A percentile compares a stretch with the other conserved stretches of the same genome.
Conservation (phyloP, 2,113 vertebrate genomes). For the Lagenorhynchus albirostris region DNA sequence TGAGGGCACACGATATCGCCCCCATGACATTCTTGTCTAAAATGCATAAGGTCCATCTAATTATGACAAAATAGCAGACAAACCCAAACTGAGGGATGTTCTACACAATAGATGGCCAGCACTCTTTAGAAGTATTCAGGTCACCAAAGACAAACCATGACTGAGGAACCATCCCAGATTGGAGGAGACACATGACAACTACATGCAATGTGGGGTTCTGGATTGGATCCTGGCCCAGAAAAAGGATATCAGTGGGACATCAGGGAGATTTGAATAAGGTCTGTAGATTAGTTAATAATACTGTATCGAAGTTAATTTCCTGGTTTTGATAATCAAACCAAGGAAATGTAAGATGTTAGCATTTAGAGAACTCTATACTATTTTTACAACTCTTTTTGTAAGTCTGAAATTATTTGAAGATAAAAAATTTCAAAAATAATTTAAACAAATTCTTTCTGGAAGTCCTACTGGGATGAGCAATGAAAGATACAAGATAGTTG, state of each 20-base stretch:
- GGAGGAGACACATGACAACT: background rate
- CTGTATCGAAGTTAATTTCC: background rate
- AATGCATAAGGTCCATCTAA: background rate
- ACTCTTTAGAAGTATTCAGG: background rate
- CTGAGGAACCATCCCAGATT: background rate
- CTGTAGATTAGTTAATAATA: background rate
- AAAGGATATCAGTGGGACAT: background rate
- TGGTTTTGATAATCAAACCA: background rate
- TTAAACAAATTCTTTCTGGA: background rate
- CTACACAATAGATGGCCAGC: background rate
- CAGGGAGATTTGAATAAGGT: background rate
- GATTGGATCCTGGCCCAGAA: background rate
- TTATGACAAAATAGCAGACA: background rate
- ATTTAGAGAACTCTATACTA: background rate
- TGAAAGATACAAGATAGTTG: background rate
- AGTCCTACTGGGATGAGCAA: background rate
- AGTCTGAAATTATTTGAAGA: background rate
- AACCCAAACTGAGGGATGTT: fast-evolving
- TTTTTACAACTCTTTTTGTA: background rate
- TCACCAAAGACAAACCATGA: background rate
- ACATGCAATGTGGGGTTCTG: background rate
- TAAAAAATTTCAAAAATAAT: background rate
- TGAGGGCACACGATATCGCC: fast-evolving
- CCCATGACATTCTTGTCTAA: background rate
- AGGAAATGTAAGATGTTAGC: background rate